A percentile compares a stretch with the other conserved stretches of the same genome.
These are phyloP conservation scores for Cataglyphis hispanica DNA, from an alignment of 1,140 invertebrate species.

Conservation along the genomic window DNA sequence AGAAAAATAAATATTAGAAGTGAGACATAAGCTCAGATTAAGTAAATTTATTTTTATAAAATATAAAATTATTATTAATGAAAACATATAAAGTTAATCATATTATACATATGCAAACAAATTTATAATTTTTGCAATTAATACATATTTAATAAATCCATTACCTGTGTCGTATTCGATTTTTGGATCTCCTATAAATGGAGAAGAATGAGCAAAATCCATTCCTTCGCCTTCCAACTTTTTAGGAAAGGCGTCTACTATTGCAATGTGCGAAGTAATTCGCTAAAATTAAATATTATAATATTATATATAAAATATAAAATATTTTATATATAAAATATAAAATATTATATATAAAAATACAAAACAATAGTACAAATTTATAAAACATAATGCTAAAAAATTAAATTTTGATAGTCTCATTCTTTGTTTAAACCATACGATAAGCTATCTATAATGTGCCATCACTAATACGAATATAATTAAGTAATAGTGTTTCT, in stretches of 20 bases:
- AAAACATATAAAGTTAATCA: background rate
- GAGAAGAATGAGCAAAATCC: slow-evolving; percentile 87
- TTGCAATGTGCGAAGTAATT: slow-evolving; percentile 87
- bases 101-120: background rate
- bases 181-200: slow-evolving; percentile 86
- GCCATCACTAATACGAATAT: slow-evolving; percentile 3
- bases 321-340: too few relatives aligned
- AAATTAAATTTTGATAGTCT: background rate
- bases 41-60: background rate
- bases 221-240: slow-evolving; percentile 89
- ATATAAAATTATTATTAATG: background rate
- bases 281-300: slow-evolving; percentile 79
- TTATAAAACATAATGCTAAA: background rate
- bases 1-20: slow-evolving; percentile 1
- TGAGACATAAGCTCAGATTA: background rate
- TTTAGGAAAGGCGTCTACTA: slow-evolving; percentile 88
- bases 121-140: background rate
- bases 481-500: background rate
- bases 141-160: background rate
- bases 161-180: slow-evolving; percentile 87
- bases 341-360: too few relatives aligned
- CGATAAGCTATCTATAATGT: background rate
- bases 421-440: background rate
- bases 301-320: too few relatives aligned
- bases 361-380: background rate